phyloP scores from a whole-genome alignment of 2,888 invertebrate genomes.

The Apamea epomidion region DNA sequence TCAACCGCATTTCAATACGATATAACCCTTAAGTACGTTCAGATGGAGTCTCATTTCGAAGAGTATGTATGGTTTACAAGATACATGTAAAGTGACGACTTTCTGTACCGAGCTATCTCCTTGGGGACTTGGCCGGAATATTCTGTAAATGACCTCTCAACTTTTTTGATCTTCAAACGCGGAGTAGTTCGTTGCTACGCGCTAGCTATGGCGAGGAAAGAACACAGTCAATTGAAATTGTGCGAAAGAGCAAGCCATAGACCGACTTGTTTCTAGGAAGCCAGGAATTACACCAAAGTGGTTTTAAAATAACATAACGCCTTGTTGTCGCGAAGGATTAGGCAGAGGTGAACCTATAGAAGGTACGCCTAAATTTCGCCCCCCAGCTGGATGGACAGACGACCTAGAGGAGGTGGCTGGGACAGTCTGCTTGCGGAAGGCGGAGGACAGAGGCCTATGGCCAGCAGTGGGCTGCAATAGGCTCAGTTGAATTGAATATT shows the following conservation, averaged over 20 bases:
- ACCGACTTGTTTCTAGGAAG: too few species aligned
- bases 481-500: neutral
- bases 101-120: conserved; percentile 1
- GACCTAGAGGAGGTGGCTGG: too few species aligned
- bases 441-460: too few species aligned
- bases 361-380: too few species aligned
- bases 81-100: conserved; percentile 1
- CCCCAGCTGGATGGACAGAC: too few species aligned
- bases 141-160: conserved; percentile 25
- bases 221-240: neutral
- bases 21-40: neutral
- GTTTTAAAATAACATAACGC: neutral
- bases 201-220: neutral
- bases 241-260: too few species aligned
- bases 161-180: conserved; percentile 5
- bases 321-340: neutral
- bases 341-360: neutral
- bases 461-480: too few species aligned
- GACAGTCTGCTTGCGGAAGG: too few species aligned
- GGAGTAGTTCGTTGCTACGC: neutral
- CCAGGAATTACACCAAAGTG: neutral
- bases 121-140: conserved; percentile 29
- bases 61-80: neutral
- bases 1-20: neutral
- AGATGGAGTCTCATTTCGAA: conserved; percentile 2